Evolutionary conservation across 2,113 vertebrate species (phyloP).

Genomic region (Tragulus kanchil): DNA sequence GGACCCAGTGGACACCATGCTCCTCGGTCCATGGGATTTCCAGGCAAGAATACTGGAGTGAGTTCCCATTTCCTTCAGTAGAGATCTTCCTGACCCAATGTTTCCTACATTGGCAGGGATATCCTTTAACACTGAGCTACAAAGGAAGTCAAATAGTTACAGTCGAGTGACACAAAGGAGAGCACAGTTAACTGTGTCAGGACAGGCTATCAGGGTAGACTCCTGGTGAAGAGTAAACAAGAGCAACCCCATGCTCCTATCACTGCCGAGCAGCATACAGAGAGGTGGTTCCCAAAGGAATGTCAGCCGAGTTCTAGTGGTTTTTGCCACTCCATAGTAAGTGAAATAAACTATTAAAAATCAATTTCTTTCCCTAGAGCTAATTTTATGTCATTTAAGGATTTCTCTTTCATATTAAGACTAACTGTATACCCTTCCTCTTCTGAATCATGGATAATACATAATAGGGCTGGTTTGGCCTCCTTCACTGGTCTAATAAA

Average conservation of each 20-base stretch:
- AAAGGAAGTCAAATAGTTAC: neutral
- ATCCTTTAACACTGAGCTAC: neutral
- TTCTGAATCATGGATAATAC: neutral
- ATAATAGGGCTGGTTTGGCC: neutral
- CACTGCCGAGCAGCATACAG: neutral
- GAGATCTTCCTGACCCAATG: neutral
- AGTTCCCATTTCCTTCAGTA: neutral
- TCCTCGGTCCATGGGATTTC: neutral
- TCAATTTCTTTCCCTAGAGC: neutral
- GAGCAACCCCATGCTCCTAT: rapidly evolving
- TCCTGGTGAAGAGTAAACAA: neutral
- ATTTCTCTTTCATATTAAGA: neutral
- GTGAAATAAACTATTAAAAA: neutral
- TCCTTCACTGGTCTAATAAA: neutral
- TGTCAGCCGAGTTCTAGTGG: neutral
- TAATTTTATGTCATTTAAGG: neutral
- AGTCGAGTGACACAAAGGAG: neutral
- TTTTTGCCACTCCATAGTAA: neutral
- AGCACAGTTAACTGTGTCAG: neutral
- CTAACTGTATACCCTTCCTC: neutral
- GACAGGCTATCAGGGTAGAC: neutral
- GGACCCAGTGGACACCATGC: neutral
- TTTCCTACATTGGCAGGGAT: neutral
- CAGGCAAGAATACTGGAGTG: neutral
- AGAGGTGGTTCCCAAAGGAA: neutral